Base-by-base conservation (phyloP, 2,888 invertebrate species). In the Hofmannophila pseudospretella region DNA sequence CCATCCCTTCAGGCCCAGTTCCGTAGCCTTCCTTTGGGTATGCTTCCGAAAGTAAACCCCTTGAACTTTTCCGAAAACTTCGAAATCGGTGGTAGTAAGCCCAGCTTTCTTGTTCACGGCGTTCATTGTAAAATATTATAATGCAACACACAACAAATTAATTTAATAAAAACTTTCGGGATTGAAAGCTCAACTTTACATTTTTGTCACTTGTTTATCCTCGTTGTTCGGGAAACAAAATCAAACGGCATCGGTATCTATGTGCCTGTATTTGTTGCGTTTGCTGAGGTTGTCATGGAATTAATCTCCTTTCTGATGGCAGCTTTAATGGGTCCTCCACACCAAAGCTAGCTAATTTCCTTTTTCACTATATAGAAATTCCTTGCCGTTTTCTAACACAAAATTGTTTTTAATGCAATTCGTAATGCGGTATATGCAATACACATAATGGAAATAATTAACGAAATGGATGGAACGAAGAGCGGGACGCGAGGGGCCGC, bases 1-100 rank as follows among this genome's bases (percentile, higher is more conserved):
- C 92, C 93, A 94, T 35, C 94, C 94, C 54, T 82, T 89, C 3
- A 94, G 56, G 1, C 90, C 90, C 9, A 93, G 73, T 47, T 89
- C 88, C 7, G 74, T 74, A 0, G 90, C 91, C 64, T 89, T 89
- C 46, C 81, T 82, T 58, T 91, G 89, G 0, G 93, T 93, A 57
- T 90, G 89, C 88, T 93, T 88, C 22, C 86, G 68, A 36, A 86
- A 86, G 47, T 63, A 82, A 37, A 86, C 87, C 50, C 90, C 90
- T 80, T 91, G 91, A 7, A 91, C 91, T 62, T 79, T 86, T 1
- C 91, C 91, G 48, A 78, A 90, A 4, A 90, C 85, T 65, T 91
- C 90, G 49, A 89, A 91, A 56, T 90, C 89, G 0, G 69, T 40
- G 7, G 76, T 70, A 10, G 49, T 40, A 25, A 79, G 49, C 4